A percentile compares a stretch with the other conserved stretches of the same genome.
These are phyloP conservation scores for Penaeus indicus DNA, from an alignment of 1,140 invertebrate genomes.

Conservation along the genomic window DNA sequence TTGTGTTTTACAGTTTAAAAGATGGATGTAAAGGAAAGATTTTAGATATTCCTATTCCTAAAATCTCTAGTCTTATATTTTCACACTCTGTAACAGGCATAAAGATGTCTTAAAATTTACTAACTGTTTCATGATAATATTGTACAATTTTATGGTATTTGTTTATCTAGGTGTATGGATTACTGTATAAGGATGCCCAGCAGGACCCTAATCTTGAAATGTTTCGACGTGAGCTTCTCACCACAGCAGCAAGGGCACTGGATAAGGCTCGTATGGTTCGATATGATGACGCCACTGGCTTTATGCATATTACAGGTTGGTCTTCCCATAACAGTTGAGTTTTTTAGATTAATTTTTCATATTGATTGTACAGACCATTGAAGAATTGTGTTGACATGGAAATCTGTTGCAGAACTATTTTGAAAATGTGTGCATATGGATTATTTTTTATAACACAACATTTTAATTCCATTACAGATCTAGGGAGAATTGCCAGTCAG, in stretches of 20 bases:
- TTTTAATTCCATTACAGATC: conserved; percentile 75
- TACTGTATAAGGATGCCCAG: conserved; percentile 69
- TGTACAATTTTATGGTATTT: neutral
- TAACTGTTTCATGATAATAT: neutral
- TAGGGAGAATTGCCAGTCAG: conserved; percentile 96
- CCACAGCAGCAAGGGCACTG: conserved; percentile 82
- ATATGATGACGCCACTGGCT: conserved; percentile 86
- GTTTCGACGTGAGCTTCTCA: conserved; percentile 83
- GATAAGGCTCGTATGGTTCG: conserved; percentile 96
- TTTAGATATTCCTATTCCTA: too few species aligned
- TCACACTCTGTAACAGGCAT: too few species aligned
- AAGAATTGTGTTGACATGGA: neutral
- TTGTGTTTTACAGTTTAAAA: too few species aligned
- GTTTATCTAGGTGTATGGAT: conserved; percentile 51
- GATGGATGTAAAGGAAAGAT: too few species aligned
- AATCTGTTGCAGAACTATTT: too few species aligned
- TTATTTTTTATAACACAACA: neutral
- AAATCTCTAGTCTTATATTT: too few species aligned
- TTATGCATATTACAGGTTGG: conserved; percentile 82
- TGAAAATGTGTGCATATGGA: too few species aligned
- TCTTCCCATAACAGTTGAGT: neutral
- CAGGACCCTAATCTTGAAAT: conserved; percentile 83
- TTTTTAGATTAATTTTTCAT: neutral
- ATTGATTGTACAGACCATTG: neutral
- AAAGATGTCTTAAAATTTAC: neutral